These are phyloP conservation scores for Noctuana brunneofusca DNA, from an alignment of 2,888 invertebrate species.

Conservation along the genomic window DNA sequence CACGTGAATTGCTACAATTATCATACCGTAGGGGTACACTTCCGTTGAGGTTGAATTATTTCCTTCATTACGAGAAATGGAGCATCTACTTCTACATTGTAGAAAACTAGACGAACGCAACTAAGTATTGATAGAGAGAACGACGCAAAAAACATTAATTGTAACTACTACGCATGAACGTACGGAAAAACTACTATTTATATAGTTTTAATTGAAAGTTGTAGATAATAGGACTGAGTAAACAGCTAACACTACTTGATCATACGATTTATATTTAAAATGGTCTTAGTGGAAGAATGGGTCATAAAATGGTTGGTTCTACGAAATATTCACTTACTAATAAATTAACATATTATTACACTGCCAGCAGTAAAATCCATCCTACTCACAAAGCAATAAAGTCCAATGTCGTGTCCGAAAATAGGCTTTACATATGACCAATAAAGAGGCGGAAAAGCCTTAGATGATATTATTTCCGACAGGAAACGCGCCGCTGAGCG, in stretches of 20 bases:
- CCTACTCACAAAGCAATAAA: constrained; percentile 15
- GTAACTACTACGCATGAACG: background rate
- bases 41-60: constrained; percentile 25
- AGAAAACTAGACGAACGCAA: background rate
- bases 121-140: background rate
- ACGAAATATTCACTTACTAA: constrained; percentile 25
- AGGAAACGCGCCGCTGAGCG: constrained; percentile 44
- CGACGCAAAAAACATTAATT: background rate
- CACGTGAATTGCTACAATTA: constrained; percentile 65
- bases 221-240: background rate
- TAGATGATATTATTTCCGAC: constrained; percentile 70
- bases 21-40: constrained; percentile 44
- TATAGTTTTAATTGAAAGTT: background rate
- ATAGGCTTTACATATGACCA: constrained; percentile 53
- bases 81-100: background rate
- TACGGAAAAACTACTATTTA: background rate
- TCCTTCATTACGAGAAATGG: background rate
- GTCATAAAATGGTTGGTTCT: background rate
- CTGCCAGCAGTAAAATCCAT: constrained; percentile 18
- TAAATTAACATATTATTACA: constrained; percentile 16
- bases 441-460: constrained; percentile 72
- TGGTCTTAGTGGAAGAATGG: background rate
- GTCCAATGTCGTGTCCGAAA: constrained; percentile 20
- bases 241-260: background rate
- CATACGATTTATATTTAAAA: background rate